Evolutionary conservation across 2,888 invertebrate species (phyloP), one percentile per base, ranked within the genome.

Genomic region (Synergus gifuensis): DNA sequence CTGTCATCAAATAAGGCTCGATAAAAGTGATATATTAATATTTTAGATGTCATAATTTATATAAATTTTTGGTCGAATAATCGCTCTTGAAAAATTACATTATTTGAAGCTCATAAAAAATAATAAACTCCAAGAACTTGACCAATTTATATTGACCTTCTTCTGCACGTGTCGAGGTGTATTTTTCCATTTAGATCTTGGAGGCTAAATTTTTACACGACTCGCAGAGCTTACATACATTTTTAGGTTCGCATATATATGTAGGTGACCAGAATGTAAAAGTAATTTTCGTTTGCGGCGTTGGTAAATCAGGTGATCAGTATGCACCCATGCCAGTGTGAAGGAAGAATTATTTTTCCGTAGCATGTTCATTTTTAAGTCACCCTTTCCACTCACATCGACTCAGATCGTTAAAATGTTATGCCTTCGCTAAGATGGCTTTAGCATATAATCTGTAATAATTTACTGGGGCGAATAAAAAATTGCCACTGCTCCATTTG

Each of bases 251-350:
- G 18, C 44, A 14, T 42, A n/a, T 42, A 66, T 42, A 66, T 66
- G 66, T 66, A 66, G 42, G 44, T 66, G 66, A 66, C 18, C 44
- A 66, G 66, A 66, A 66, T 66, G 66, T 66, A 36, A 54, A 73
- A 73, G 69, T 73, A 73, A 73, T 73, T 73, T 73, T 73, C 36
- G 69, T 73, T n/a, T 46, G 22, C 44, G 69, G 22, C 69, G 46
- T 46, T 69, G 46, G 18, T 49, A 73, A 73, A 73, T n/a, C 49
- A 73, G 69, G 69, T 73, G 69, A 73, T 73, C 69, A 49, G 49
- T 73, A 73, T 73, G 49, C 69, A 73, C 49, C 54, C 69, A 54
- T 54, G 69, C 36, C 54, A 73, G 69, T 73, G 49, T 28, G 28
- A 54, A 54, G 69, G 69, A 54, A 73, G 46, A 49, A 54, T 73